Percentiles rank a stretch among this genome's conserved stretches.
Evolutionary conservation across 2,797 vertebrate species (phyloP).

Genomic region (Sebastes dallii): DNA sequence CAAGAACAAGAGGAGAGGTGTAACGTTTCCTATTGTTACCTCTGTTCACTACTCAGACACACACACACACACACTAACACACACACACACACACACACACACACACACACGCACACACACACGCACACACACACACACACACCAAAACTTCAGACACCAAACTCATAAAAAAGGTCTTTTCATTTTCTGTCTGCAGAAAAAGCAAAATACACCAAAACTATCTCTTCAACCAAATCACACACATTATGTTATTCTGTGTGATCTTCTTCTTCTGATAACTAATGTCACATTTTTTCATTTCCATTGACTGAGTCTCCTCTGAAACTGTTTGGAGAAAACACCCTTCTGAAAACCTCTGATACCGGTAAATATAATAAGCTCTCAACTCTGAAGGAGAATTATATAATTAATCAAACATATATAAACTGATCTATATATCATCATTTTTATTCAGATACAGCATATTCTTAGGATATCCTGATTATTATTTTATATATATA

Average conservation of each 20-base stretch:
- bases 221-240: no score
- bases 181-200: no score
- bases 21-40: slow-evolving; percentile 79
- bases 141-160: neutral
- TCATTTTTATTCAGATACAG: neutral
- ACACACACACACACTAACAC: slow-evolving; percentile 8
- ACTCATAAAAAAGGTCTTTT: no score
- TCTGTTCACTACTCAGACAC: slow-evolving; percentile 5
- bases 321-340: no score
- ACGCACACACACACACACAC: neutral
- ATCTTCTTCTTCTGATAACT: no score
- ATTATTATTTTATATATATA: no score
- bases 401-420: neutral
- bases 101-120: neutral
- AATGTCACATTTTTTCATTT: no score
- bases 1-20: slow-evolving; percentile 63
- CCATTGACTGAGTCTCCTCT: no score
- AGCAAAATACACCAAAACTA: no score
- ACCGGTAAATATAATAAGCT: neutral
- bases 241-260: no score
- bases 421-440: neutral
- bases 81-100: slow-evolving; percentile 1
- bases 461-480: neutral
- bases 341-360: neutral
- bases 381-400: neutral